A percentile compares a stretch with the other conserved stretches of the same genome.
These are phyloP conservation scores for Ammospiza nelsoni DNA, from an alignment of 2,113 vertebrate genomes.

Conservation along the genomic window DNA sequence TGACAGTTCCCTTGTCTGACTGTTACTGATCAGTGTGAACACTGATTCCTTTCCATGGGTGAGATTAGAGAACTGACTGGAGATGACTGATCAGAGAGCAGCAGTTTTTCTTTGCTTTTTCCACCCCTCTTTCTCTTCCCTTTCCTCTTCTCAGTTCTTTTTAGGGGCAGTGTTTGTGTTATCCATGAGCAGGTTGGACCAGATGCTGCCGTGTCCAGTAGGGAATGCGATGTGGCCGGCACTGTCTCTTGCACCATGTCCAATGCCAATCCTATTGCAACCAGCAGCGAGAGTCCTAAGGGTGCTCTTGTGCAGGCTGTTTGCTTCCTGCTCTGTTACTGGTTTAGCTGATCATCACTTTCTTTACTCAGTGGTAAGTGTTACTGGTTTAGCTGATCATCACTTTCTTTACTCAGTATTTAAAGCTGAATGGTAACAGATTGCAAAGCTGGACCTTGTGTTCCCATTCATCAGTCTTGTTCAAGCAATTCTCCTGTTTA, in stretches of 20 bases:
- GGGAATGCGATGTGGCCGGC: slow-evolving; percentile 10
- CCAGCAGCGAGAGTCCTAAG: background rate
- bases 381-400: slow-evolving; percentile 34
- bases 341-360: slow-evolving; percentile 32
- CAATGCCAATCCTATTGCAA: background rate
- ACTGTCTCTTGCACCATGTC: background rate
- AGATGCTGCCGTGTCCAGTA: slow-evolving; percentile 9
- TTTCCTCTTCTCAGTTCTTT: background rate
- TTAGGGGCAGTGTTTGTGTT: background rate
- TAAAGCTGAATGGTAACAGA: slow-evolving; percentile 17
- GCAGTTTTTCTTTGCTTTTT: background rate
- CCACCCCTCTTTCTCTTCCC: background rate
- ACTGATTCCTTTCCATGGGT: background rate
- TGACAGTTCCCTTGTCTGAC: background rate
- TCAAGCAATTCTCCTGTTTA: background rate
- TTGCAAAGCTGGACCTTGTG: background rate
- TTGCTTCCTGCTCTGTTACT: slow-evolving; percentile 54
- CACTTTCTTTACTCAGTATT: slow-evolving; percentile 44
- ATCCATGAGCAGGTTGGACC: background rate
- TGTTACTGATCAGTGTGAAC: background rate
- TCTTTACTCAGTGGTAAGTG: slow-evolving; percentile 14
- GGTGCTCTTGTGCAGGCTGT: background rate
- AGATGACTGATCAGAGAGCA: background rate
- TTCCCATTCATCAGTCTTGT: background rate
- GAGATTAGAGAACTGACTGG: background rate